Percentiles rank a stretch among this genome's conserved stretches.
These are phyloP conservation scores for Lumbricus terrestris DNA, from an alignment of 2,888 invertebrate species.

Conservation along the genomic window DNA sequence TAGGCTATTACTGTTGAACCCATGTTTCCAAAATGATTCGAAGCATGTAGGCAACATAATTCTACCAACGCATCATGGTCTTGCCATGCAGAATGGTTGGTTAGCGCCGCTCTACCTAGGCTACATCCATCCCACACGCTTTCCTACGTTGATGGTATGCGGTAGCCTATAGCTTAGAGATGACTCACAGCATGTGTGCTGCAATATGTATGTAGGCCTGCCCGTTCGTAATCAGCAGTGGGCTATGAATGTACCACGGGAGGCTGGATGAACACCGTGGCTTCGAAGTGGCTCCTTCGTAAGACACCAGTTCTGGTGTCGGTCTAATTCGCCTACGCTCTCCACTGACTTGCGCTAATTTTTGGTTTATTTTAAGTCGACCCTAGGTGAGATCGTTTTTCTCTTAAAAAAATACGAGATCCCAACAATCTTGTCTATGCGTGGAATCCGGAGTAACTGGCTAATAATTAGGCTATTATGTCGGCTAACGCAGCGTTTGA, in stretches of 20 bases:
- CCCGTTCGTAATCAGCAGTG: neutral
- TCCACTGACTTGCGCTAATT: neutral
- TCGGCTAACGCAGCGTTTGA: neutral
- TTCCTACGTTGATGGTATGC: neutral
- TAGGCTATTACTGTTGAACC: no score
- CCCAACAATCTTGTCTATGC: neutral
- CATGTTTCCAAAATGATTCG: no score
- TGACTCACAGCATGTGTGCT: neutral
- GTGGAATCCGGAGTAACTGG: neutral
- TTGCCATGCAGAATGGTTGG: neutral
- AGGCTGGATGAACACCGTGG: neutral
- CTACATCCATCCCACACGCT: neutral
- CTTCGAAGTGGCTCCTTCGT: neutral
- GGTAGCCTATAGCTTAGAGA: neutral
- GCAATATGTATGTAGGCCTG: neutral
- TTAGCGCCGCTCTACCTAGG: no score
- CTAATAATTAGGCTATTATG: no score
- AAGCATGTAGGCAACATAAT: neutral
- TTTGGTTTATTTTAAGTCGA: neutral
- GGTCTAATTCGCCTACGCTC: neutral
- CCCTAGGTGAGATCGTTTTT: neutral
- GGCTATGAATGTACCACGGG: slow-evolving; percentile 3
- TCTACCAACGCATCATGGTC: neutral
- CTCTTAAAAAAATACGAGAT: neutral
- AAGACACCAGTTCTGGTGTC: neutral